These are phyloP conservation scores for Chironomus striatipennis DNA, from an alignment of 1,140 invertebrate genomes.

Conservation along the genomic window DNA sequence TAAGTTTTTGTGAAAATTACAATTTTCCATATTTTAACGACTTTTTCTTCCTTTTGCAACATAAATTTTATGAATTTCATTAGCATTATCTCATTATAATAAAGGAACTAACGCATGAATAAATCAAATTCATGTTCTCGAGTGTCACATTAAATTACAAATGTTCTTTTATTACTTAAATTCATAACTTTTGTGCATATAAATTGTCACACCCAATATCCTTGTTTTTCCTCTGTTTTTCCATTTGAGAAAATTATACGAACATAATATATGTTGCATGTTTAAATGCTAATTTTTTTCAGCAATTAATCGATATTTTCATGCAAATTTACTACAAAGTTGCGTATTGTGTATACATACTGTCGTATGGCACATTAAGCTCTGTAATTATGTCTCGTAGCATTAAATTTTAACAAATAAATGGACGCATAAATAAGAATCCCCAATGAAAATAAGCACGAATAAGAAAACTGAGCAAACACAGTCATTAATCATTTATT, in stretches of 20 bases:
- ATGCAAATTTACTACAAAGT: conserved; percentile 15
- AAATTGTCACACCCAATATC: background rate
- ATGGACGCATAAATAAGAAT: background rate
- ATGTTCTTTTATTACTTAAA: background rate
- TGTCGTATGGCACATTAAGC: background rate
- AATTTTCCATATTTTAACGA: background rate
- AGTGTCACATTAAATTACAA: background rate
- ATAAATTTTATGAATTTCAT: background rate
- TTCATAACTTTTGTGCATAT: background rate
- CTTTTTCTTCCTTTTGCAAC: background rate
- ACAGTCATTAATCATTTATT: background rate
- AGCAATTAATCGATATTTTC: conserved; percentile 20
- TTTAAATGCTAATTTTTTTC: conserved; percentile 16
- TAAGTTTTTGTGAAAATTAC: background rate
- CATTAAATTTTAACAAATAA: background rate
- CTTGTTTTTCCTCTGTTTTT: background rate
- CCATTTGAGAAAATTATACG: background rate
- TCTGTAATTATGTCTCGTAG: background rate
- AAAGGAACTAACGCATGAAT: background rate
- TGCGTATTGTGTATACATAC: background rate
- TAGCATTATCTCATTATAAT: background rate
- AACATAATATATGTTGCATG: conserved; percentile 7
- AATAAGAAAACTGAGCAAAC: background rate
- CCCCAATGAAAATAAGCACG: background rate
- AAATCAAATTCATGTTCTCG: background rate